A percentile compares a stretch with the other conserved stretches of the same genome.
Evolutionary conservation across 2,113 vertebrate genomes (phyloP).

Genomic region (Malaclemys terrapin): DNA sequence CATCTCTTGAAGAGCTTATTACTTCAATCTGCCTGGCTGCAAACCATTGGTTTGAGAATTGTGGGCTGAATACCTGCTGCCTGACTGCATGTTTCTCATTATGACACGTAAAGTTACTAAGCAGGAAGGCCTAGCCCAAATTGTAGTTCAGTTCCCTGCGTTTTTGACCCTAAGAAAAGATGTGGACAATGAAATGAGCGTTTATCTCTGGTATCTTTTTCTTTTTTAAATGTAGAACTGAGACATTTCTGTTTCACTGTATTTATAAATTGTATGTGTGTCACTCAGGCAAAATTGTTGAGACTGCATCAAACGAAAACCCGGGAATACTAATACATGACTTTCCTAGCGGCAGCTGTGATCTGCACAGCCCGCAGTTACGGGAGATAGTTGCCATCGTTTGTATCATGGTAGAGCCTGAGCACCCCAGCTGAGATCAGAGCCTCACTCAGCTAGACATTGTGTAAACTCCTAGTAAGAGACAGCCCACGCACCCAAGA

Average conservation of each 20-base stretch:
- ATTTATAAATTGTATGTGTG: not conserved
- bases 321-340: too few relatives aligned
- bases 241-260: not conserved
- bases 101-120: too few relatives aligned
- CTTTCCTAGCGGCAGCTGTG: too few relatives aligned
- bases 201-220: not conserved
- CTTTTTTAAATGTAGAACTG: not conserved
- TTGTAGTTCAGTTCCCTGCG: not conserved
- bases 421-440: too few relatives aligned
- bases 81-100: not conserved
- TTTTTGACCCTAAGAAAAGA: not conserved
- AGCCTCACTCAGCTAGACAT: too few relatives aligned
- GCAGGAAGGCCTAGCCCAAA: rapidly evolving
- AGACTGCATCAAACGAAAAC: too few relatives aligned
- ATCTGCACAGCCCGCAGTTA: too few relatives aligned
- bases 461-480: too few relatives aligned
- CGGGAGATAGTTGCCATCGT: too few relatives aligned
- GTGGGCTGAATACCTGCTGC: not conserved
- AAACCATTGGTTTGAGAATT: not conserved
- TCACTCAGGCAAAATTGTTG: not conserved
- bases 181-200: not conserved
- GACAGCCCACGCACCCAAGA: too few relatives aligned
- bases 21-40: not conserved
- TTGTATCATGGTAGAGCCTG: too few relatives aligned
- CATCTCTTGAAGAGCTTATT: not conserved